These are phyloP conservation scores for Lutjanus campechanus DNA, from an alignment of 2,797 vertebrate genomes.

Conservation along the genomic window DNA sequence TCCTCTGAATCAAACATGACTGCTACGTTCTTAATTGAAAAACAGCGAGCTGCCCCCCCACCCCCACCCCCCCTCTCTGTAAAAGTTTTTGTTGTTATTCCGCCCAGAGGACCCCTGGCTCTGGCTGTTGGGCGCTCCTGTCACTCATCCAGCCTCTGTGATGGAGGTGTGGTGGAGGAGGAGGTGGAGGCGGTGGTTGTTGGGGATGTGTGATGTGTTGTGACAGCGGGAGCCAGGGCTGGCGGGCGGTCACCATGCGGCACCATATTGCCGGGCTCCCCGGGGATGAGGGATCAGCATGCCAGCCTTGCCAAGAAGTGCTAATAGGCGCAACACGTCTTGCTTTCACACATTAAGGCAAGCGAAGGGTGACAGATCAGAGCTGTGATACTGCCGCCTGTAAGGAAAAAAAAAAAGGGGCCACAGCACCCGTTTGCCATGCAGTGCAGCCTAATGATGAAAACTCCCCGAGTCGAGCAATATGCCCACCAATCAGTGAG, in stretches of 20 bases:
- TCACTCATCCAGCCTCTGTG: conserved; percentile 64
- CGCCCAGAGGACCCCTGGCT: conserved; percentile 49
- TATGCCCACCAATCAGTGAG: conserved; percentile 65
- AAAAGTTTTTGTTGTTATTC: conserved; percentile 60
- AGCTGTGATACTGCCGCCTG: conserved; percentile 90
- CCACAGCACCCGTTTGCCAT: conserved; percentile 76
- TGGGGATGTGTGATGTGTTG: conserved; percentile 85
- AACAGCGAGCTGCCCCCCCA: neutral
- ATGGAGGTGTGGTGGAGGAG: conserved; percentile 72
- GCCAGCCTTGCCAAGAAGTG: conserved; percentile 89
- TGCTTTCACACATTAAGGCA: conserved; percentile 92
- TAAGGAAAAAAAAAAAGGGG: conserved; percentile 71
- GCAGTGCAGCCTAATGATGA: conserved; percentile 80
- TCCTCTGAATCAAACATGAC: neutral
- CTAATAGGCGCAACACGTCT: conserved; percentile 94
- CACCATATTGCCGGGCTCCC: conserved; percentile 90
- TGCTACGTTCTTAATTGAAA: conserved; percentile 26
- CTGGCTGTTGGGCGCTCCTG: conserved; percentile 48
- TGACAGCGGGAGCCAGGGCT: conserved; percentile 87
- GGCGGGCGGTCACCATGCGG: conserved; percentile 84
- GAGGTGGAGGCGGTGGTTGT: conserved; percentile 68
- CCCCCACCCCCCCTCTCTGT: neutral
- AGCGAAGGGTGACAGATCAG: conserved; percentile 90
- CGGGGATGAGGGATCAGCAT: conserved; percentile 87
- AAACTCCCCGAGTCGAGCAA: conserved; percentile 70